These are phyloP conservation scores for Synanthedon formicaeformis DNA, from an alignment of 2,888 invertebrate genomes.

Conservation along the genomic window DNA sequence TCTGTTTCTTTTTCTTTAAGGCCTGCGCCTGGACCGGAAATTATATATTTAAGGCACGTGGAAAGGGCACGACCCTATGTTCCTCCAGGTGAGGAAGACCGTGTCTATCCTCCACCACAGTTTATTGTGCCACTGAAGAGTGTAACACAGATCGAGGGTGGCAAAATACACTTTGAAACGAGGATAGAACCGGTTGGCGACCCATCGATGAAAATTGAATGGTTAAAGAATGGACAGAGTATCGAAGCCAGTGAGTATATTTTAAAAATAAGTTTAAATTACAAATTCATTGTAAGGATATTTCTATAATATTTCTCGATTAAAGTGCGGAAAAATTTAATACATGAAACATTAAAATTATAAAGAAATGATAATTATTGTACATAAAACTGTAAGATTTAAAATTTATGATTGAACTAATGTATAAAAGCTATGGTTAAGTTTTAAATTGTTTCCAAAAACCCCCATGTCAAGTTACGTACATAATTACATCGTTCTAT, in stretches of 20 bases:
- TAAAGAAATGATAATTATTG: no score
- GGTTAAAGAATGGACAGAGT: slow-evolving; percentile 93
- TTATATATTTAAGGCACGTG: slow-evolving; percentile 92
- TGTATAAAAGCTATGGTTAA: no score
- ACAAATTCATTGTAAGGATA: neutral
- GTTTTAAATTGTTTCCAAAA: no score
- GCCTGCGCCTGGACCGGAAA: slow-evolving; percentile 92
- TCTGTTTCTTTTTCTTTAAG: slow-evolving; percentile 47
- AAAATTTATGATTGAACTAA: no score
- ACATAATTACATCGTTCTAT: neutral
- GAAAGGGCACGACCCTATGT: slow-evolving; percentile 88
- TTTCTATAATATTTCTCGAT: neutral
- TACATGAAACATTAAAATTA: neutral
- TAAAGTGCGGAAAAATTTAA: neutral
- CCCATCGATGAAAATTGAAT: slow-evolving; percentile 95
- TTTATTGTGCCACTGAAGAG: slow-evolving; percentile 91
- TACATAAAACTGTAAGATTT: no score
- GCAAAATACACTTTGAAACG: slow-evolving; percentile 96
- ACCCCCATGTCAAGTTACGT: neutral
- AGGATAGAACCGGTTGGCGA: slow-evolving; percentile 97
- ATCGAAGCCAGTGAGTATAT: slow-evolving; percentile 86
- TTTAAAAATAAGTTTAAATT: neutral
- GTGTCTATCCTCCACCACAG: slow-evolving; percentile 90
- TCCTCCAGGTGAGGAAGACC: slow-evolving; percentile 86
- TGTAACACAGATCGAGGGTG: slow-evolving; percentile 87